Evolutionary conservation across 2,113 vertebrate species (phyloP), one percentile per base, ranked within the genome.

Genomic region (Myanophis thanlyinensis): DNA sequence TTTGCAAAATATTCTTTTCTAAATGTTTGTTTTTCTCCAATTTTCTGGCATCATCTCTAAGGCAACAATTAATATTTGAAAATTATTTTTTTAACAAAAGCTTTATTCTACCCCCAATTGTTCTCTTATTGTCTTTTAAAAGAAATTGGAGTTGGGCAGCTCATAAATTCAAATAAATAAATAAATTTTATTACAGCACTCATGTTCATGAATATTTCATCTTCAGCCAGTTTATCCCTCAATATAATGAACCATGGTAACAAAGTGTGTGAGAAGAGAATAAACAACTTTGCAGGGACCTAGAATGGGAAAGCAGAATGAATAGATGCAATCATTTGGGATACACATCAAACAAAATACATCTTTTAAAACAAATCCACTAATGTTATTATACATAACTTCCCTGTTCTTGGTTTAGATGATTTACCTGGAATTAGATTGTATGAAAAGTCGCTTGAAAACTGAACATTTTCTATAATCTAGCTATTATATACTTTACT

Each of bases 211-310:
- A 97, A 96, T 96, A 96, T 98, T 98, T 98, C 97, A 98, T 96
- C 97, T 98, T 98, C 97, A 98, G 95, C 97, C 96, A 97, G 97
- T 95, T 97, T 96, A 97, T 97, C 96, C 95, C 96, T 97, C 95
- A 96, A 92, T 95, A 97, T 97, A 97, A 97, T 97, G 97, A 97
- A 93, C 96, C 93, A 89, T 97, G 98, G 97, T 97, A 97, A 96
- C 94, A 92, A 96, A 97, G 97, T 95, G 93, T 92, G 93, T 96
- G 93, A 97, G 94, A 96, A 95, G 95, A 52, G 93, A 97, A 97
- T 95, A 97, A 97, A 96, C 96, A 97, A 96, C 96, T 98, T 95
- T 96, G 97, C 93, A 96, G 96, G 90, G 93, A 87, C 90, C 93
- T 95, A 94, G 90, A 49, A 96, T 97, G 96, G 95, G 52, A 94